A percentile compares a stretch with the other conserved stretches of the same genome.
Evolutionary conservation across 2,113 vertebrate species (phyloP).

Genomic region (Tympanuchus pallidicinctus): DNA sequence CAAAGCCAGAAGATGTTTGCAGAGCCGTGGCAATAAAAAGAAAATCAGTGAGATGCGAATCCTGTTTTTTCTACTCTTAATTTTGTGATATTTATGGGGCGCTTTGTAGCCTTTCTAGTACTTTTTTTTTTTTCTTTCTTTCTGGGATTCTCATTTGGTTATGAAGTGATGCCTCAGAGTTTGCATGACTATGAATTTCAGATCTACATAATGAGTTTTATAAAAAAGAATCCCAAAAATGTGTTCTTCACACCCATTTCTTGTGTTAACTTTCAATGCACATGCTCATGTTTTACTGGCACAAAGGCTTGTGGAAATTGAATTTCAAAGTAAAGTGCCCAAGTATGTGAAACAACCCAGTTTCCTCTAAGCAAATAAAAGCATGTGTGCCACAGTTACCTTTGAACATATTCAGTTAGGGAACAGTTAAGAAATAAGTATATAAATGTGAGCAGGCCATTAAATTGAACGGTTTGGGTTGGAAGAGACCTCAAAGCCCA

Average conservation of each 20-base stretch:
- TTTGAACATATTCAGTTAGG: constrained; percentile 1
- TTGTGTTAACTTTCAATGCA: neutral
- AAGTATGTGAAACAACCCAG: neutral
- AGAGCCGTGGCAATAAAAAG: neutral
- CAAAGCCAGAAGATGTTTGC: neutral
- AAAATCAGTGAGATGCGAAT: neutral
- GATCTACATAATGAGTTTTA: neutral
- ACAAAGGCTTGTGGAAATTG: constrained; percentile 33
- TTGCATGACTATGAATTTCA: neutral
- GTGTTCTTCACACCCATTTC: neutral
- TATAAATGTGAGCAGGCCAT: neutral
- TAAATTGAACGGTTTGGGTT: neutral
- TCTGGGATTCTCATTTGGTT: neutral
- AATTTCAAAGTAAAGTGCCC: constrained; percentile 36
- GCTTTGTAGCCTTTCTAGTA: neutral
- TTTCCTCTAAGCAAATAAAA: neutral
- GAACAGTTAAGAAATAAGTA: neutral
- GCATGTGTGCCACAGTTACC: neutral
- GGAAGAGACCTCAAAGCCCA: too few relatives aligned
- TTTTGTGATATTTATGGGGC: neutral
- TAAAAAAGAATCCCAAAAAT: neutral
- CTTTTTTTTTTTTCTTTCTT: too few relatives aligned
- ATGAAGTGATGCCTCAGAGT: neutral
- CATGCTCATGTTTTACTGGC: neutral
- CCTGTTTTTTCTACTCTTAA: neutral